Evolutionary conservation across 2,797 vertebrate genomes (phyloP).

Genomic region (Coilia nasus): DNA sequence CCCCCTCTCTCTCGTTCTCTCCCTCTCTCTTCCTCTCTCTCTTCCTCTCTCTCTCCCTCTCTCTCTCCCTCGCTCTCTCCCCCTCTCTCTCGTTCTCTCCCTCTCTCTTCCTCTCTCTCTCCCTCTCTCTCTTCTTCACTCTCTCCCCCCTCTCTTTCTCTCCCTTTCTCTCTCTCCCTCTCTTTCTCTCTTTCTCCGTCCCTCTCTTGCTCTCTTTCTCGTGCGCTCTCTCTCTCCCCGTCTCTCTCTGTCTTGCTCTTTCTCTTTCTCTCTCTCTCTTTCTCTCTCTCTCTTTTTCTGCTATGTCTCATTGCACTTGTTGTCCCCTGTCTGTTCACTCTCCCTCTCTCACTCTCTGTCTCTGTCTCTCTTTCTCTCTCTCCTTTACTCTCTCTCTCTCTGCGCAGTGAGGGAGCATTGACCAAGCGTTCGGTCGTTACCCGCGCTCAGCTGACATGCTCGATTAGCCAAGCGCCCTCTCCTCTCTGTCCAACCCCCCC

Average conservation of each 20-base stretch:
- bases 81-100: conserved; percentile 5
- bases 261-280: too few relatives aligned
- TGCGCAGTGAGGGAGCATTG: conserved; percentile 7
- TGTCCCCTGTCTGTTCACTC: too few relatives aligned
- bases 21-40: conserved; percentile 27
- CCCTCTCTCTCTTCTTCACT: conserved; percentile 1
- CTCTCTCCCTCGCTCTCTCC: conserved; percentile 20
- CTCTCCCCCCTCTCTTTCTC: background rate
- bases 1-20: background rate
- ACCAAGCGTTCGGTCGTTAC: conserved; percentile 25
- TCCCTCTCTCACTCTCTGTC: too few relatives aligned
- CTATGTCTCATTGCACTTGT: too few relatives aligned
- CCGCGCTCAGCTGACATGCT: conserved; percentile 30
- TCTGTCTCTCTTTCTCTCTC: background rate
- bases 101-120: background rate
- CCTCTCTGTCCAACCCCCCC: background rate
- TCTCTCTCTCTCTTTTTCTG: too few relatives aligned
- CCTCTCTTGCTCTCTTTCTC: too few relatives aligned
- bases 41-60: background rate
- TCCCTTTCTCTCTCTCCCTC: too few relatives aligned
- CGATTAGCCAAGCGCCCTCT: conserved; percentile 30
- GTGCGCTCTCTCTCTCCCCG: too few relatives aligned
- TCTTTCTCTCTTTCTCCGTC: too few relatives aligned
- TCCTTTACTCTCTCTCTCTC: conserved; percentile 13
- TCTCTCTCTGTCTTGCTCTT: too few relatives aligned